Conservation (phyloP, 2,113 vertebrate genomes). For the Muntiacus reevesi region DNA sequence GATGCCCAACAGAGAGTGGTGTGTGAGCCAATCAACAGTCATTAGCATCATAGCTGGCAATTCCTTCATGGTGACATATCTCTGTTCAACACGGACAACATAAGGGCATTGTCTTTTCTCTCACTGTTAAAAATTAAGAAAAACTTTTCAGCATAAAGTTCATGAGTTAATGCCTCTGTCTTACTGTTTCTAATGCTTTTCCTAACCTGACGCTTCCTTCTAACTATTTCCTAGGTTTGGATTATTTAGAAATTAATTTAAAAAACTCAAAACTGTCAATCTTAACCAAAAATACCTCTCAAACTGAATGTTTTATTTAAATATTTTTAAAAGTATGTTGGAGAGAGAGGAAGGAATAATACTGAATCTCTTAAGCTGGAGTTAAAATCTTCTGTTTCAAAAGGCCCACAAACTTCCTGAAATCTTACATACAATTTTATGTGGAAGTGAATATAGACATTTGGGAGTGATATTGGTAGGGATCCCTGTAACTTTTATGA, state of each 20-base stretch:
- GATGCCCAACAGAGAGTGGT: background rate
- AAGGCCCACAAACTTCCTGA: background rate
- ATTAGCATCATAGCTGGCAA: background rate
- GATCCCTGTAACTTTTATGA: background rate
- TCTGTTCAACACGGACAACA: background rate
- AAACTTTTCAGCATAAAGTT: background rate
- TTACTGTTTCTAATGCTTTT: background rate
- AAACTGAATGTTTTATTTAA: background rate
- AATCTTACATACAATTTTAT: background rate
- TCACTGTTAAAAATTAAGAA: background rate
- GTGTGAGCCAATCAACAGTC: background rate
- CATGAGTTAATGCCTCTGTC: background rate
- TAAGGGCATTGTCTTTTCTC: background rate
- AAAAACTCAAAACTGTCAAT: background rate
- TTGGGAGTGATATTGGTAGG: background rate
- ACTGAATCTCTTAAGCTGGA: background rate
- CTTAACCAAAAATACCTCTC: background rate
- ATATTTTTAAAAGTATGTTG: background rate
- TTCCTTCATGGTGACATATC: background rate
- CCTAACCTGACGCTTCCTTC: background rate
- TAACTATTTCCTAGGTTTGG: background rate
- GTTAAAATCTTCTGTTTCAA: background rate
- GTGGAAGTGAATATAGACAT: background rate
- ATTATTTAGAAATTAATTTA: background rate
- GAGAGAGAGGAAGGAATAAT: background rate